Conservation (phyloP, 2,797 vertebrate species). For the Kryptolebias ocellatus region DNA sequence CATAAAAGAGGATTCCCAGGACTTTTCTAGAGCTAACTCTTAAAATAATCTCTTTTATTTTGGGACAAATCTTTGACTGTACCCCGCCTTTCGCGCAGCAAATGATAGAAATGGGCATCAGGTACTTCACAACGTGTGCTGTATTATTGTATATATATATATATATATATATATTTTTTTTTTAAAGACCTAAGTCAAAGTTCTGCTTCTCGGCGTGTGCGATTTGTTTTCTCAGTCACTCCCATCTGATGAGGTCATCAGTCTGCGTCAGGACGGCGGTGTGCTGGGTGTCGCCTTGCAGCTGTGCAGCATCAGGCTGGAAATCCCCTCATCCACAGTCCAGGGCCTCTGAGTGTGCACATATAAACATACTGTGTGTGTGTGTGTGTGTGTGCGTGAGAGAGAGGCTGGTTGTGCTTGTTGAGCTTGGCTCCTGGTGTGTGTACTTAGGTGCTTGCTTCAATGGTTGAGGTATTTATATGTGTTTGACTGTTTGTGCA, state of each 20-base stretch:
- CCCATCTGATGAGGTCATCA: conserved; percentile 64
- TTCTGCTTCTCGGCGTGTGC: conserved; percentile 29
- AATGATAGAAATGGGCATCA: too few species aligned
- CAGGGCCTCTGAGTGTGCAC: conserved; percentile 30
- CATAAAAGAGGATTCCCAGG: too few species aligned
- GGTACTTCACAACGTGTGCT: too few species aligned
- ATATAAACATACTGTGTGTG: conserved; percentile 17
- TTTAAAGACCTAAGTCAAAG: conserved; percentile 5
- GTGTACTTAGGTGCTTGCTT: conserved; percentile 70
- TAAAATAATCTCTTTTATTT: too few species aligned
- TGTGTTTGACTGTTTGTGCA: conserved; percentile 34
- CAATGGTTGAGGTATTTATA: conserved; percentile 51
- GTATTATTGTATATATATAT: too few species aligned
- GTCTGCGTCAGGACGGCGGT: conserved; percentile 57
- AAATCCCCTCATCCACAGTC: conserved; percentile 65
- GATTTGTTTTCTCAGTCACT: conserved; percentile 49
- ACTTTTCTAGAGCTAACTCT: too few species aligned
- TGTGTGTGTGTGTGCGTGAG: conserved; percentile 9
- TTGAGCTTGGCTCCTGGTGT: conserved; percentile 59
- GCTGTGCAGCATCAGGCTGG: conserved; percentile 69
- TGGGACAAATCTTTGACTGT: too few species aligned
- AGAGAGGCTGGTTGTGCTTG: conserved; percentile 41
- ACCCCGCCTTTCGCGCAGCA: too few species aligned
- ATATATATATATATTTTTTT: too few species aligned
- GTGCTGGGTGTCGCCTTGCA: conserved; percentile 54